Evolutionary conservation across 2,113 vertebrate species (phyloP), one percentile per base, ranked within the genome.

Genomic region (Meleagris gallopavo): DNA sequence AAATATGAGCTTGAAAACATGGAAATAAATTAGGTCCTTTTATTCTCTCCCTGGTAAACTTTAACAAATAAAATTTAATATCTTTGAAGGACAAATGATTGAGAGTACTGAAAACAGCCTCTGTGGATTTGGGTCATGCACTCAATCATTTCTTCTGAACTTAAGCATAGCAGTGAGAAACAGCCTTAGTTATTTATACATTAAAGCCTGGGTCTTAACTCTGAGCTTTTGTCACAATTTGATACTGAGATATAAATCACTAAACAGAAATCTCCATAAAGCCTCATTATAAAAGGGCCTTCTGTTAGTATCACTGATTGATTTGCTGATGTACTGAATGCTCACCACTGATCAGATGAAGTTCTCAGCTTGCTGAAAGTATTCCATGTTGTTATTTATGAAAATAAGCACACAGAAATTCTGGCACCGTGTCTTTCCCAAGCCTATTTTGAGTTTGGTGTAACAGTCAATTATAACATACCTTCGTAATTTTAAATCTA

Each of bases 11-110:
- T 79, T 83, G 79, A 55, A 96, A 96, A 91, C 88, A 62, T 34
- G 72, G 89, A 94, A 97, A 89, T 81, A 94, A 94, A 92, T 95
- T 41, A 46, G 48, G 10, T 64, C 58, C 92, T 95, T 89, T 77
- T 43, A 58, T 66, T 85, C 82, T 64, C 46, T 73, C 29, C 22
- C n/a, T 73, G 34, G 76, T 48, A 83, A 65, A 87, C 61, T 94
- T 90, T 46, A 70, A 85, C 91, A 94, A 95, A 94, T 94, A 93
- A 96, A 94, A 82, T 70, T 32, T 78, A 83, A 75, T 70, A 36
- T 67, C 83, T 86, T 94, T 94, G 79, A 97, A 94, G 86, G 80
- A 95, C 71, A 77, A 82, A 72, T 52, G 54, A 74, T 87, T 85
- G 85, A 58, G 52, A 83, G 34, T 29, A 67, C 54, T 94, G 86